Evolutionary conservation across 2,888 invertebrate species (phyloP).

Genomic region (Meloe dianella): DNA sequence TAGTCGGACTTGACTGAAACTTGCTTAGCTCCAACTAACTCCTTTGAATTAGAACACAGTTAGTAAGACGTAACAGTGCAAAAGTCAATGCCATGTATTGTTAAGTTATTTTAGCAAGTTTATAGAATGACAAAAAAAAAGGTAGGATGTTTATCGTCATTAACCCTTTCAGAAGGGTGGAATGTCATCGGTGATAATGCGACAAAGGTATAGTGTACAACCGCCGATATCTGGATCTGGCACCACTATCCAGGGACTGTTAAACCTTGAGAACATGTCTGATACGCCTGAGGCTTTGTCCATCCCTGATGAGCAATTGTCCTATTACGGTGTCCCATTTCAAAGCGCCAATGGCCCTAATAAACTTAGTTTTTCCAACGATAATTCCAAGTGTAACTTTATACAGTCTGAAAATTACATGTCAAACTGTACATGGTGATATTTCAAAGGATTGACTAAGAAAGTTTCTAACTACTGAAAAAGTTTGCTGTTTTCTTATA

Average conservation of each 20-base stretch:
- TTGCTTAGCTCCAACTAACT: neutral
- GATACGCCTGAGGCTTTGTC: neutral
- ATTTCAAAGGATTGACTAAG: conserved; percentile 1
- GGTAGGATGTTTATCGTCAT: neutral
- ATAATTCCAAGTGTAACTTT: neutral
- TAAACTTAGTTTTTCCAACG: neutral
- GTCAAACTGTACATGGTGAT: neutral
- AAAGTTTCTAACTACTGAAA: neutral
- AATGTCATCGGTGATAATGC: neutral
- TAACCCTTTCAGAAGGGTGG: neutral
- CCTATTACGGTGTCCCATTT: neutral
- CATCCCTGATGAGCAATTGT: neutral
- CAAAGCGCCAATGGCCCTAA: neutral
- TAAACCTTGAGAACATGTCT: neutral
- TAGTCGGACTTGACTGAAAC: neutral
- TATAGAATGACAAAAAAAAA: neutral
- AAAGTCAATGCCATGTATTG: neutral
- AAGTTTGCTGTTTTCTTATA: no score
- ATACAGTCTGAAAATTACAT: neutral
- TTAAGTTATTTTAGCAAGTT: neutral
- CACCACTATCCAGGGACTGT: neutral
- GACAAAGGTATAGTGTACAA: neutral
- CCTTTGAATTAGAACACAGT: neutral
- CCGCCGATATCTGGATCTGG: neutral
- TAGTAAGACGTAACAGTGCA: neutral